Percentiles rank a stretch among this genome's conserved stretches.
These are phyloP conservation scores for Pollenia labialis DNA, from an alignment of 2,888 invertebrate genomes.

Conservation along the genomic window DNA sequence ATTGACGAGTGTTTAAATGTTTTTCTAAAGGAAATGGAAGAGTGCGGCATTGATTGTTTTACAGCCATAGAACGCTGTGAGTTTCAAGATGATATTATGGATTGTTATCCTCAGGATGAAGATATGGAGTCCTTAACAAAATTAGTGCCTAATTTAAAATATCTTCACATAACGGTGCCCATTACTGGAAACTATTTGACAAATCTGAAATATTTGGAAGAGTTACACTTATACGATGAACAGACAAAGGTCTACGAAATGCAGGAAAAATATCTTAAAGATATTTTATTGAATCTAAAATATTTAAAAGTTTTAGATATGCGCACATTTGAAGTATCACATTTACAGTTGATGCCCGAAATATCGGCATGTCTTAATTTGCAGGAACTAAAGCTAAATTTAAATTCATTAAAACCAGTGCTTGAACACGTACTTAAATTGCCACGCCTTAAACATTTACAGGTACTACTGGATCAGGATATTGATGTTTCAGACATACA, in stretches of 20 bases:
- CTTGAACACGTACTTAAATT: conserved; percentile 76
- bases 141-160: conserved; percentile 78
- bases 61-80: conserved; percentile 77
- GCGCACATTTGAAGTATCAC: conserved; percentile 78
- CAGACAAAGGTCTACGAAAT: conserved; percentile 78
- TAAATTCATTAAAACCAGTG: conserved; percentile 78
- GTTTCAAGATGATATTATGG: conserved; percentile 74
- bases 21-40: conserved; percentile 78
- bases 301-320: conserved; percentile 79
- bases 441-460: conserved; percentile 77
- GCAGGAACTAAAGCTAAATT: conserved; percentile 78
- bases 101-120: conserved; percentile 78
- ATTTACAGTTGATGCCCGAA: conserved; percentile 76
- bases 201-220: conserved; percentile 77
- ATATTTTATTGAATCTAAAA: conserved; percentile 76
- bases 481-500: conserved; percentile 70
- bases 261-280: conserved; percentile 77
- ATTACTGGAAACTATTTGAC: conserved; percentile 77
- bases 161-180: conserved; percentile 78
- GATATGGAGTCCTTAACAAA: conserved; percentile 74
- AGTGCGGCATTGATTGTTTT: conserved; percentile 73
- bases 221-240: conserved; percentile 79
- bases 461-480: conserved; percentile 78
- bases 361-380: conserved; percentile 77
- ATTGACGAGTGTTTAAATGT: conserved; percentile 77